Conservation (phyloP, 2,113 vertebrate genomes). For the Rattus rattus region DNA sequence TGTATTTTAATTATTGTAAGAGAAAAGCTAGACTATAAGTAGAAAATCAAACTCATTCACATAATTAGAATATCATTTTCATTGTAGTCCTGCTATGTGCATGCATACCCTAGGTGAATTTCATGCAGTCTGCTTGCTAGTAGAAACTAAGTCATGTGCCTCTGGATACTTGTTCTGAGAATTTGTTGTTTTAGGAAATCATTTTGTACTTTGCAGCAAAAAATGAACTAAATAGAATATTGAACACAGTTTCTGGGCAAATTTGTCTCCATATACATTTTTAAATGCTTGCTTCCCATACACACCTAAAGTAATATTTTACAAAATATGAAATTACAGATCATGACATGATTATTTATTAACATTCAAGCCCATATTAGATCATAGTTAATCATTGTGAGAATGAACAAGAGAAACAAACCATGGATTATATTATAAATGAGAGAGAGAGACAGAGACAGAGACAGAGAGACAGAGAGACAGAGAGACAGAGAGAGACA, state of each 20-base stretch:
- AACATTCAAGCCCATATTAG: not conserved
- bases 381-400: not conserved
- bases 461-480: too few species aligned
- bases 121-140: not conserved
- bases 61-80: not conserved
- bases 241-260: not conserved
- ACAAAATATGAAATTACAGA: not conserved
- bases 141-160: not conserved
- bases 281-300: not conserved
- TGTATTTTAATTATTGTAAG: not conserved
- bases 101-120: not conserved
- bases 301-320: not conserved
- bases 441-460: too few species aligned
- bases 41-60: not conserved
- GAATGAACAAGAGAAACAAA: not conserved
- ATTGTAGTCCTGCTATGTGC: fast-evolving
- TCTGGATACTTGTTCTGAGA: not conserved
- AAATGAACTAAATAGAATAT: not conserved
- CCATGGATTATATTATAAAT: not conserved
- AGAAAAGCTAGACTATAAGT: not conserved
- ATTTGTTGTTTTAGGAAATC: not conserved
- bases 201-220: not conserved
- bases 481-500: too few species aligned
- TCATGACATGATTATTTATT: not conserved
- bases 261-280: not conserved